Base-by-base conservation (phyloP, 2,888 invertebrate genomes). In the Bursaphelenchus okinawaensis region DNA sequence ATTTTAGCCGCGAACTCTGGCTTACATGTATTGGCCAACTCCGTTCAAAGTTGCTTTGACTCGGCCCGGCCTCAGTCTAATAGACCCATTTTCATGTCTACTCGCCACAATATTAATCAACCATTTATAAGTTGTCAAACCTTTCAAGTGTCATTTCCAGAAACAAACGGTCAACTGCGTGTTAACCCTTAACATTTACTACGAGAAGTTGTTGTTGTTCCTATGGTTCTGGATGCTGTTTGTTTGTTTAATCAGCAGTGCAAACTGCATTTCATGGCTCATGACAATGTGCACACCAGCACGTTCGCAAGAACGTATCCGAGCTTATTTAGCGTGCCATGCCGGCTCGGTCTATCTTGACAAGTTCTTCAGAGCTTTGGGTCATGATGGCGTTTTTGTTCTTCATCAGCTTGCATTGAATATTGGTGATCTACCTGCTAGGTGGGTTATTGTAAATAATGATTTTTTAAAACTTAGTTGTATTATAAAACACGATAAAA, bases 181-280 rank as follows among this genome's bases (percentile, higher is more conserved):
- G 24, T 70, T 81, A 7, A 76, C 75, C 16, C 71, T 81, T 52
- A 81, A 81, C 72, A 77, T 82, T 67, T 82, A 82, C 70, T 81
- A 81, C 69, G 81, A 81, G 62, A 81, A 81, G 61, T 67, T 82
- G 28, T 75, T 82, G 67, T 65, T 81, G 27, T 81, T 81, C 70
- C 72, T 81, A 23, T 81, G 81, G 81, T 81, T 81, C 70, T 81
- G 81, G 81, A 71, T 80, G 64, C 57, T 76, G 31, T 81, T 81
- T 66, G 81, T 81, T 24, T 70, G 77, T 19, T 20, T 70, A 12
- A 72, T 76, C 4, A 75, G 75, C 50, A 71, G 74, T n/a, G 50
- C 69, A 23, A 80, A 80, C 66, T 74, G 70, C 27, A 24, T 74
- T 22, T 73, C 67, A 24, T 81, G 80, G 80, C 29, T 73, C 28